Percentiles rank a stretch among this genome's conserved stretches.
Evolutionary conservation across 2,113 vertebrate genomes (phyloP).

Genomic region (Clupea harengus): DNA sequence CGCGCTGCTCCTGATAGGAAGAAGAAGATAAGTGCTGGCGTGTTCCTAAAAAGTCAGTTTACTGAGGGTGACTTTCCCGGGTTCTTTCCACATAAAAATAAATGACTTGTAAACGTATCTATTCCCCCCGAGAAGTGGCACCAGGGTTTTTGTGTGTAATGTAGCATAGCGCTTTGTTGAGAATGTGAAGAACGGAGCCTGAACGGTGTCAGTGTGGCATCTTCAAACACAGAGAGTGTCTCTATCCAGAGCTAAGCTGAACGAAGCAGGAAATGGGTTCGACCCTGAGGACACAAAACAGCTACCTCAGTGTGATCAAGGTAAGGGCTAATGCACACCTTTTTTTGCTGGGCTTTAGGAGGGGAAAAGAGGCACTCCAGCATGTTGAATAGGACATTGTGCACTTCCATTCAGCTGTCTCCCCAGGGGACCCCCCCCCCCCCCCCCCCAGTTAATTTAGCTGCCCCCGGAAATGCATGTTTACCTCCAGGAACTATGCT

Average conservation of each 20-base stretch:
- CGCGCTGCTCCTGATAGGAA: background rate
- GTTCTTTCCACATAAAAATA: conserved; percentile 38
- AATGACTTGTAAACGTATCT: conserved; percentile 42
- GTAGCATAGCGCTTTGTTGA: conserved; percentile 34
- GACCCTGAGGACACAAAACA: background rate
- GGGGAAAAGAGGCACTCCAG: background rate
- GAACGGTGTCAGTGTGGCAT: background rate
- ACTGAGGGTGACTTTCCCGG: conserved; percentile 25
- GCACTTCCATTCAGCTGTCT: background rate
- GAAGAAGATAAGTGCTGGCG: conserved; percentile 1
- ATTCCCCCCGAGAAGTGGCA: conserved; percentile 32
- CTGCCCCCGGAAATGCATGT: conserved; percentile 15
- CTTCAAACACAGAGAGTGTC: conserved; percentile 3
- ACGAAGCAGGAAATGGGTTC: background rate
- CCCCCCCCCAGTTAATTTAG: background rate
- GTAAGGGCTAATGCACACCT: background rate
- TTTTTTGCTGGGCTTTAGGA: background rate
- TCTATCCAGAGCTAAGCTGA: conserved; percentile 12
- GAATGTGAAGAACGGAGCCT: conserved; percentile 28
- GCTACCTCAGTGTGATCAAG: background rate
- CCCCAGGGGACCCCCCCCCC: background rate
- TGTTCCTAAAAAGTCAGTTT: conserved; percentile 38
- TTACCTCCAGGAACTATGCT: conserved; percentile 14
- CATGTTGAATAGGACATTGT: background rate
- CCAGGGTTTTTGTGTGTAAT: conserved; percentile 35